Evolutionary conservation across 2,888 invertebrate species (phyloP).

Genomic region (Ametastegia equiseti): DNA sequence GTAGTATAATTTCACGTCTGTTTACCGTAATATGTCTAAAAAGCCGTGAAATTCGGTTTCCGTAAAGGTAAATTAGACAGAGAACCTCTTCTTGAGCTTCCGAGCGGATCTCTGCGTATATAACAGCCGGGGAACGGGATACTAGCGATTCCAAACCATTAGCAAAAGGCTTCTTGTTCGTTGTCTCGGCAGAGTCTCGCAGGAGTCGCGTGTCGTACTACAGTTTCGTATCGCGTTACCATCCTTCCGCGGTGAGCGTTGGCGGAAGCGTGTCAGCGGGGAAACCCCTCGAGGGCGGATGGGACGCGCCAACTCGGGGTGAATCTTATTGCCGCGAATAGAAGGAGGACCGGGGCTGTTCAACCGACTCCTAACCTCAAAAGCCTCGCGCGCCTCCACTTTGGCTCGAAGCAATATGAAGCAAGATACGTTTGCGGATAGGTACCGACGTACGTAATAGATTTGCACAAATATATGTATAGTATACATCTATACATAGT

Average conservation of each 20-base stretch:
- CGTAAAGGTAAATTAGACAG: no score
- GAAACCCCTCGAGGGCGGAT: slow-evolving; percentile 22
- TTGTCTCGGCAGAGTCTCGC: no score
- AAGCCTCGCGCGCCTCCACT: neutral
- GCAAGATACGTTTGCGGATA: neutral
- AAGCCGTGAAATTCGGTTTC: no score
- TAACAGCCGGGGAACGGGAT: neutral
- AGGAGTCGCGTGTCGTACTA: slow-evolving; percentile 18
- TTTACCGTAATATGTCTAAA: no score
- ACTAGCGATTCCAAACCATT: slow-evolving; percentile 21
- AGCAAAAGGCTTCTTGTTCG: slow-evolving; percentile 22
- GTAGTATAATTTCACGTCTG: no score
- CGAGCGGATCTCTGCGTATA: neutral
- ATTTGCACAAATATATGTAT: neutral
- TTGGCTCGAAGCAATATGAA: neutral
- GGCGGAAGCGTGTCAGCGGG: slow-evolving; percentile 26
- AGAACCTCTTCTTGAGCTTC: neutral
- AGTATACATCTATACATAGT: no score
- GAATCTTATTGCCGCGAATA: slow-evolving; percentile 29
- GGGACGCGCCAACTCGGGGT: slow-evolving; percentile 25
- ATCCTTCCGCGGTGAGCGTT: slow-evolving; percentile 11
- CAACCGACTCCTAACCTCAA: neutral
- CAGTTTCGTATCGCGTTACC: slow-evolving; percentile 26
- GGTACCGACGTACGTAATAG: neutral
- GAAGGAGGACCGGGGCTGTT: neutral